Evolutionary conservation across 2,888 invertebrate species (phyloP).

Genomic region (Tenthredo notha): DNA sequence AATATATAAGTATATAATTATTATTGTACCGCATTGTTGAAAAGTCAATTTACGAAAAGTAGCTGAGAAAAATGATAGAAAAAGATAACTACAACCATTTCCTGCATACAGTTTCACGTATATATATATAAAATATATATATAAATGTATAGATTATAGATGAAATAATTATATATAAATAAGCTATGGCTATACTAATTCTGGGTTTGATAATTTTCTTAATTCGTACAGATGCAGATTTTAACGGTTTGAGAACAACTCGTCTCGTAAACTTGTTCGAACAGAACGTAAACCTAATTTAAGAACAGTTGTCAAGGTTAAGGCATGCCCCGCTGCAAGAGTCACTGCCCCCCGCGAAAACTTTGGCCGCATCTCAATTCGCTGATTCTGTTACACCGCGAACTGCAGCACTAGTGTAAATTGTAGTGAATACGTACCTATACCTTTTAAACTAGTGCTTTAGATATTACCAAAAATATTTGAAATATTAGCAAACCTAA

Average conservation of each 20-base stretch:
- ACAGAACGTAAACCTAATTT: constrained; percentile 51
- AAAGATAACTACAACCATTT: background rate
- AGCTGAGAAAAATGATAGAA: background rate
- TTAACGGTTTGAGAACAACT: background rate
- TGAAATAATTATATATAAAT: background rate
- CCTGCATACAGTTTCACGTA: background rate
- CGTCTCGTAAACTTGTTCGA: constrained; percentile 25
- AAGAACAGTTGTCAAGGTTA: constrained; percentile 52
- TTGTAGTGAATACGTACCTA: too few relatives aligned
- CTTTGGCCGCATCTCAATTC: constrained; percentile 48
- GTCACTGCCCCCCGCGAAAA: constrained; percentile 43
- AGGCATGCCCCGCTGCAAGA: constrained; percentile 49
- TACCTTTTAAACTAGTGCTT: too few relatives aligned
- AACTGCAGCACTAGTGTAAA: too few relatives aligned
- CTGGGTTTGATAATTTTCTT: background rate
- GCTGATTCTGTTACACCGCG: background rate
- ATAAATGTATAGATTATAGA: too few relatives aligned
- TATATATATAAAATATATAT: too few relatives aligned
- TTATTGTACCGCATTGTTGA: background rate
- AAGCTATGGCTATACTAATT: background rate
- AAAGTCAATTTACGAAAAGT: background rate
- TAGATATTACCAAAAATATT: too few relatives aligned
- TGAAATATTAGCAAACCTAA: too few relatives aligned
- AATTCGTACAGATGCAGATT: background rate
- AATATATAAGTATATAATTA: too few relatives aligned